A percentile compares a stretch with the other conserved stretches of the same genome.
phyloP scores from a whole-genome alignment of 2,113 vertebrate genomes.

The Charina bottae region DNA sequence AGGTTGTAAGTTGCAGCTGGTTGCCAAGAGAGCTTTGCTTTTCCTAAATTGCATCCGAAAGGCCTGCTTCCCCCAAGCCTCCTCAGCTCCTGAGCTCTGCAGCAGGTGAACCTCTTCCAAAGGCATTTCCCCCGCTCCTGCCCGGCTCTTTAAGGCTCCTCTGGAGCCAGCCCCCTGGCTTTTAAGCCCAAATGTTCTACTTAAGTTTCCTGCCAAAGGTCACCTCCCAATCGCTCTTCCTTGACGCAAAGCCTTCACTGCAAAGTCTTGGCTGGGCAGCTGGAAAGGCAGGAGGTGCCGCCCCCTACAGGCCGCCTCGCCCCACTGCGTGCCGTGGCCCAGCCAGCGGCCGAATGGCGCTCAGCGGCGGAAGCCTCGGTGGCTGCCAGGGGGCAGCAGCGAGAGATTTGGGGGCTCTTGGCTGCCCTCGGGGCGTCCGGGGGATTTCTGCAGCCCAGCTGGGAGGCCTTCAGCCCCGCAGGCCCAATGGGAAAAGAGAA shows the following conservation, averaged over 20 bases:
- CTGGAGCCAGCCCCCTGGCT: not conserved
- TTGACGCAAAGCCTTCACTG: no score
- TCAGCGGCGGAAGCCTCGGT: no score
- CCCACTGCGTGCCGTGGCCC: not conserved
- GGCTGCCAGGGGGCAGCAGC: no score
- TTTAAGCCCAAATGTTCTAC: not conserved
- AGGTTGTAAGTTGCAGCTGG: no score
- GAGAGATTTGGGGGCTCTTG: no score
- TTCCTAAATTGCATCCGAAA: no score
- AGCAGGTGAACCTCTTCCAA: not conserved
- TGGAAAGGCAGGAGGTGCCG: constrained; percentile 41
- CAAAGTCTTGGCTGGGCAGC: not conserved
- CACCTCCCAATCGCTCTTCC: not conserved
- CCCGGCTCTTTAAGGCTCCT: not conserved
- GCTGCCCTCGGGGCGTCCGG: no score
- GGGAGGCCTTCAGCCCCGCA: no score
- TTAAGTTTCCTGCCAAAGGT: not conserved
- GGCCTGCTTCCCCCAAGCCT: not conserved
- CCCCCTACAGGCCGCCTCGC: not conserved
- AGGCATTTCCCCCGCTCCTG: not conserved
- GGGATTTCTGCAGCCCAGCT: no score
- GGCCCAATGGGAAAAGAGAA: no score
- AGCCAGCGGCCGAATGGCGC: no score
- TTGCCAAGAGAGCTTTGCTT: no score
- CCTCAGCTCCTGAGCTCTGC: not conserved